These are phyloP conservation scores for Ageneiosus marmoratus DNA, from an alignment of 2,113 vertebrate genomes.

Conservation along the genomic window DNA sequence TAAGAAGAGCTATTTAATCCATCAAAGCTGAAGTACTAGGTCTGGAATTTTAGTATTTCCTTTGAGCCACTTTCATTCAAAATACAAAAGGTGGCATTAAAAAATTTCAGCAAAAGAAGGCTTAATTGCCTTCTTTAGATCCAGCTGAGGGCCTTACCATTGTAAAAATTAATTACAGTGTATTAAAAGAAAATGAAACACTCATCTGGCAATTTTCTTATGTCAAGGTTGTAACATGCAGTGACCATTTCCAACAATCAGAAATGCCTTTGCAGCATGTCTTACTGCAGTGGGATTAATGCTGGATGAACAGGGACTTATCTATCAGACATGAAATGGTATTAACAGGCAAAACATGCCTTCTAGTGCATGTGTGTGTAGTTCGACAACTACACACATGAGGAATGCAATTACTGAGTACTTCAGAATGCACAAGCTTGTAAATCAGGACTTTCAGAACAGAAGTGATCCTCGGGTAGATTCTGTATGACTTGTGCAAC, in stretches of 20 bases:
- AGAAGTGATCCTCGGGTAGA: slow-evolving; percentile 5
- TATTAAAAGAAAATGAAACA: background rate
- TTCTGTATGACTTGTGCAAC: background rate
- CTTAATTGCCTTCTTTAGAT: background rate
- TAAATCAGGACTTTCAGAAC: slow-evolving; percentile 40
- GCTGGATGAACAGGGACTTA: slow-evolving; percentile 35
- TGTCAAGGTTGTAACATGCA: background rate
- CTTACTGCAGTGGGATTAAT: slow-evolving; percentile 2
- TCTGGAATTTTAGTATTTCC: background rate
- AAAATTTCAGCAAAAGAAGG: background rate
- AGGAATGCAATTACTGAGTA: slow-evolving; percentile 48
- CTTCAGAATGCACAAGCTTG: slow-evolving; percentile 25
- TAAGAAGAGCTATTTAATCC: background rate
- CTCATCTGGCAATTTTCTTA: background rate
- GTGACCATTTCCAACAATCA: background rate
- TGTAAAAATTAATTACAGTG: background rate
- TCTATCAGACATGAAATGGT: slow-evolving; percentile 36
- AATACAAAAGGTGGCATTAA: slow-evolving; percentile 4
- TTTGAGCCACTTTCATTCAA: background rate
- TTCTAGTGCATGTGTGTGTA: slow-evolving; percentile 13
- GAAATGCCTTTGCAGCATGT: background rate
- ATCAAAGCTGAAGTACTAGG: background rate
- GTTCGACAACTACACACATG: slow-evolving; percentile 14
- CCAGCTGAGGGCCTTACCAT: background rate
- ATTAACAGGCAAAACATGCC: slow-evolving; percentile 35